These are phyloP conservation scores for Melieria crassipennis DNA, from an alignment of 2,888 invertebrate genomes.

Conservation along the genomic window DNA sequence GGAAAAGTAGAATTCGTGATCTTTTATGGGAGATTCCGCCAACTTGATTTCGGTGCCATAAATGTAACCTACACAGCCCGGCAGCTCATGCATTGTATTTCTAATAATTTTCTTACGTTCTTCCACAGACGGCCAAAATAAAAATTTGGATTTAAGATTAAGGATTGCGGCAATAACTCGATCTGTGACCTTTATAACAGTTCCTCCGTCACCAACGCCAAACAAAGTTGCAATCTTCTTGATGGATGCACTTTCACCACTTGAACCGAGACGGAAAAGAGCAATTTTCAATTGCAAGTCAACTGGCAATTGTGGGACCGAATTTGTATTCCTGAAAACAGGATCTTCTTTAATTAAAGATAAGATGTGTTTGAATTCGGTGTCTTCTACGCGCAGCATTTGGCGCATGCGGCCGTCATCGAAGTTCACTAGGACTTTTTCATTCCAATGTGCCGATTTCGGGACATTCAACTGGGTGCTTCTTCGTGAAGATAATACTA, in stretches of 20 bases:
- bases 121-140: constrained; percentile 31
- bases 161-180: neutral
- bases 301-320: constrained; percentile 4
- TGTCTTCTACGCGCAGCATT: too few relatives aligned
- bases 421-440: too few relatives aligned
- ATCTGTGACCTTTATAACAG: too few relatives aligned
- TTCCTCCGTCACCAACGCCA: too few relatives aligned
- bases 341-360: constrained; percentile 8
- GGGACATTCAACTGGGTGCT: too few relatives aligned
- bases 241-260: neutral
- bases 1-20: constrained; percentile 25
- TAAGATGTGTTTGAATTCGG: neutral
- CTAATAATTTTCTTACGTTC: constrained; percentile 23
- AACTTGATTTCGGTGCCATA: constrained; percentile 38
- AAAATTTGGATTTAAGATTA: constrained; percentile 7
- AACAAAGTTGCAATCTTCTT: too few relatives aligned
- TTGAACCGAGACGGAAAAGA: constrained; percentile 3
- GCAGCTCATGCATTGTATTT: constrained; percentile 32
- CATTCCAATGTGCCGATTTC: too few relatives aligned
- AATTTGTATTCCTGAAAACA: constrained; percentile 5
- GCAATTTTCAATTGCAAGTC: constrained; percentile 17
- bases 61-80: constrained; percentile 37
- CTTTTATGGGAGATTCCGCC: constrained; percentile 24
- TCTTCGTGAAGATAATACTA: too few relatives aligned
- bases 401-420: too few relatives aligned